Evolutionary conservation across 2,888 invertebrate genomes (phyloP).

Genomic region (Aspidiotus destructor): DNA sequence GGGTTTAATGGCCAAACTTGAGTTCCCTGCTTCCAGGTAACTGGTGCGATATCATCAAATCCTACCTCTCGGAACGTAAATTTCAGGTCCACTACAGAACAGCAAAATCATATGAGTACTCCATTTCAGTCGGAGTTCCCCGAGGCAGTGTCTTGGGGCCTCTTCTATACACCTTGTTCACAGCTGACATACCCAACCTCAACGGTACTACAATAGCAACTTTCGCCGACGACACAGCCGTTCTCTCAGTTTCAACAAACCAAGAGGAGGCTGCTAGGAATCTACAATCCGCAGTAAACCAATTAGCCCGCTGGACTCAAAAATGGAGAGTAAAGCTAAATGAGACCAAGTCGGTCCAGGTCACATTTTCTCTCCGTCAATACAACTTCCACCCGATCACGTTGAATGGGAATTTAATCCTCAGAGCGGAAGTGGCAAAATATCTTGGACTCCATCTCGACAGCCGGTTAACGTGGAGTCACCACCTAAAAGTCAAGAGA

Average conservation of each 20-base stretch:
- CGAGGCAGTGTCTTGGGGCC: conserved; percentile 18
- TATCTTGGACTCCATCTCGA: conserved; percentile 12
- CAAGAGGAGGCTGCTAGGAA: conserved; percentile 4
- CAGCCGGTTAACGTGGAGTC: neutral
- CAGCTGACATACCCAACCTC: neutral
- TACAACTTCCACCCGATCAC: neutral
- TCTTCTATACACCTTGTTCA: conserved; percentile 1
- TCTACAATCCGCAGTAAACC: conserved; percentile 12
- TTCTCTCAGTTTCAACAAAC: neutral
- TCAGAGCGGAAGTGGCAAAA: conserved; percentile 1
- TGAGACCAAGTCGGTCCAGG: conserved; percentile 10
- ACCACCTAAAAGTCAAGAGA: neutral
- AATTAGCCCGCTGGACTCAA: conserved; percentile 1
- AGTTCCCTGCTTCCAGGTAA: conserved; percentile 9
- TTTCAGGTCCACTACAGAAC: neutral
- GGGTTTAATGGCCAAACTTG: conserved; percentile 7
- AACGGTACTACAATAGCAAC: neutral
- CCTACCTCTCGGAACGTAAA: neutral
- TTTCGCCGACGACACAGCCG: conserved; percentile 16
- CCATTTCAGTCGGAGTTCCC: conserved; percentile 7
- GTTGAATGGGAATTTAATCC: conserved; percentile 7
- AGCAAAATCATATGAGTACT: neutral
- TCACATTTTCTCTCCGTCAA: conserved; percentile 13
- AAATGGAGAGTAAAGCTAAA: conserved; percentile 19
- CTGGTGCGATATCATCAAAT: conserved; percentile 8